Conservation (phyloP, 2,888 invertebrate species). For the Hofmannophila pseudospretella region DNA sequence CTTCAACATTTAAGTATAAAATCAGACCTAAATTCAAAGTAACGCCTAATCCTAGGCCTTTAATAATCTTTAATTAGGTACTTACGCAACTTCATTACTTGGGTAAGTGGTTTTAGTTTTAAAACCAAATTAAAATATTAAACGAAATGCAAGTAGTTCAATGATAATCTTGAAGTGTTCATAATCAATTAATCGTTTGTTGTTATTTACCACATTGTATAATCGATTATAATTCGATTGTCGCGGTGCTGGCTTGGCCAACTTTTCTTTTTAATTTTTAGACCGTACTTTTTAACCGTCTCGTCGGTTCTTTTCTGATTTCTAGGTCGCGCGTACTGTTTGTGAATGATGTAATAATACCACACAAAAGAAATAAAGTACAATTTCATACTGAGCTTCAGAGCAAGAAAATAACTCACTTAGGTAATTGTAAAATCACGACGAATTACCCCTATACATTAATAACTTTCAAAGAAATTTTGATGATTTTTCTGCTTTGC, state of each 20-base stretch:
- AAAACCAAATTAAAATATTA: background rate
- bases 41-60: background rate
- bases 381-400: no score
- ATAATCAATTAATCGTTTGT: constrained; percentile 6
- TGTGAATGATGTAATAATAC: background rate
- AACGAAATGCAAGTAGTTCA: background rate
- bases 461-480: no score
- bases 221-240: constrained; percentile 45
- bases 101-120: no score
- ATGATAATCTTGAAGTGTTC: background rate
- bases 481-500: no score
- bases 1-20: background rate
- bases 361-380: no score
- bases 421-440: no score
- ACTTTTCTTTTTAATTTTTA: constrained; percentile 40
- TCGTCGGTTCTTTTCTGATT: background rate
- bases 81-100: background rate
- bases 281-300: constrained; percentile 6
- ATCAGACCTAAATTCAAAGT: background rate
- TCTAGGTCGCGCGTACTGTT: background rate
- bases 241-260: constrained; percentile 18
- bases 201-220: constrained; percentile 33
- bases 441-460: no score
- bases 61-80: background rate
- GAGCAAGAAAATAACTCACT: no score